Conservation (phyloP, 1,140 invertebrate species). For the Dreissena polymorpha region DNA sequence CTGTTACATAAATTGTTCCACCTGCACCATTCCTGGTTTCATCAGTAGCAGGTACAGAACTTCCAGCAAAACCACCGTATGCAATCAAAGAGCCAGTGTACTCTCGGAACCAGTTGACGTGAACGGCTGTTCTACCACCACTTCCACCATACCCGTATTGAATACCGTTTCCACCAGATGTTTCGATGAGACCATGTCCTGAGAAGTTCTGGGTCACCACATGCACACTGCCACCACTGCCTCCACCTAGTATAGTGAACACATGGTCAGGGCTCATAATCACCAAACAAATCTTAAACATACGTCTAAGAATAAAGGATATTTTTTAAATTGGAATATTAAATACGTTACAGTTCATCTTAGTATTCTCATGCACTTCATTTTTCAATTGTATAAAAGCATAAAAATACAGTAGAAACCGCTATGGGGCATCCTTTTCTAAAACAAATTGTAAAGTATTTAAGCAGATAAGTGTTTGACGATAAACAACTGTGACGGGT, state of each 20-base stretch:
- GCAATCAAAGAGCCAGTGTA: constrained; percentile 62
- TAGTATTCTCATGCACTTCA: too few species aligned
- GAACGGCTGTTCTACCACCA: constrained; percentile 66
- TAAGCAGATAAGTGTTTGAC: too few species aligned
- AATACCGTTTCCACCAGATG: constrained; percentile 61
- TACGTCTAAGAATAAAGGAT: too few species aligned
- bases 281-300: too few species aligned
- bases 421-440: too few species aligned
- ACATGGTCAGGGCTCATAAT: too few species aligned
- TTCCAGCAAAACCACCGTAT: constrained; percentile 63
- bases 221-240: constrained; percentile 70
- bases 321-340: too few species aligned
- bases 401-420: too few species aligned
- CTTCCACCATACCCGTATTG: constrained; percentile 62
- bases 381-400: too few species aligned
- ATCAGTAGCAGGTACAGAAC: constrained; percentile 18
- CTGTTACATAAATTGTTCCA: constrained; percentile 68
- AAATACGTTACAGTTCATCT: too few species aligned
- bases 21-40: constrained; percentile 64
- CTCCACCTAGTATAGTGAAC: constrained; percentile 51
- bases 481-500: too few species aligned
- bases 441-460: too few species aligned
- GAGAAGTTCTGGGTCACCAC: constrained; percentile 67
- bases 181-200: constrained; percentile 64
- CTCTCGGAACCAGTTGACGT: constrained; percentile 64